A percentile compares a stretch with the other conserved stretches of the same genome.
phyloP scores from a whole-genome alignment of 1,140 invertebrate species.

The Diplogasteroides magnus region DNA sequence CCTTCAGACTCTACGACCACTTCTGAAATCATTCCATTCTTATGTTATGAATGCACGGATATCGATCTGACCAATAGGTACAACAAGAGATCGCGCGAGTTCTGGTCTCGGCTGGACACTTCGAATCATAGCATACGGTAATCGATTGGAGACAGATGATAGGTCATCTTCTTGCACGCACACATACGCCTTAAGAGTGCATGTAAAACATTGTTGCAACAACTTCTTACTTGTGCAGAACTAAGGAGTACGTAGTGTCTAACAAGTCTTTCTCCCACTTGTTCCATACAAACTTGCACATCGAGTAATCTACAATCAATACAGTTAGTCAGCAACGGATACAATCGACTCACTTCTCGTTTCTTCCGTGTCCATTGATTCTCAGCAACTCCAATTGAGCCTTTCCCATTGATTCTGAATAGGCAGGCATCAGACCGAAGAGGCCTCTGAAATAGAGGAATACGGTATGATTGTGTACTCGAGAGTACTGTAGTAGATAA shows the following conservation, averaged over 20 bases:
- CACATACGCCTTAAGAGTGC: constrained; percentile 8
- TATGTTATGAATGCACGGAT: neutral
- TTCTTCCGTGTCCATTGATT: constrained; percentile 20
- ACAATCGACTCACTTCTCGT: constrained; percentile 8
- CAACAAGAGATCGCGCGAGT: constrained; percentile 14
- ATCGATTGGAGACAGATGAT: constrained; percentile 16
- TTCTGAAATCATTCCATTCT: neutral
- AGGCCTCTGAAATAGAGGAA: too few species aligned
- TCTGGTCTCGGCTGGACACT: constrained; percentile 17
- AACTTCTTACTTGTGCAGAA: too few species aligned
- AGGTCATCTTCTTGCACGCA: constrained; percentile 12
- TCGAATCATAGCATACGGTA: constrained; percentile 19
- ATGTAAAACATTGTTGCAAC: too few species aligned
- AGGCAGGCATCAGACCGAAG: constrained; percentile 17
- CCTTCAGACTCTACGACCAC: neutral
- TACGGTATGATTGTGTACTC: too few species aligned
- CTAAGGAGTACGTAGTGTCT: constrained; percentile 23
- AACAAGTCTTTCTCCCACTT: constrained; percentile 10
- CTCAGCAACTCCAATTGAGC: constrained; percentile 26
- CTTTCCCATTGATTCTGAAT: constrained; percentile 10
- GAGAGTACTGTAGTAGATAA: too few species aligned
- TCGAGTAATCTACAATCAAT: constrained; percentile 12
- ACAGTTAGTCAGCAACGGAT: neutral
- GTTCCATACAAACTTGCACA: constrained; percentile 23
- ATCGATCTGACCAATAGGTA: constrained; percentile 18